phyloP scores from a whole-genome alignment of 2,888 invertebrate species.

The Oithona nana region DNA sequence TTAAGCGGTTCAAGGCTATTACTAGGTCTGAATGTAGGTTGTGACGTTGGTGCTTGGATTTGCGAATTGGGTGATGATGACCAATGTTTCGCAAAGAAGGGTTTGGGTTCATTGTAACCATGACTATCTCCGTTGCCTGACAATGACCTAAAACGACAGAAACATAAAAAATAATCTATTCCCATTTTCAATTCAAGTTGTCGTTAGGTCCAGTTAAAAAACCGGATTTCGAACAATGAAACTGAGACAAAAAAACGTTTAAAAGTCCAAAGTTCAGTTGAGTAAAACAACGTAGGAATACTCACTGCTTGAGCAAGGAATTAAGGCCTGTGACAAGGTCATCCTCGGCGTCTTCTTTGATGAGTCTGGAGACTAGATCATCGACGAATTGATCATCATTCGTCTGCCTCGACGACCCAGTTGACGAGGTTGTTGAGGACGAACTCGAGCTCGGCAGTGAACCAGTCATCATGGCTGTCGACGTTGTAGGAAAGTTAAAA shows the following conservation, averaged over 20 bases:
- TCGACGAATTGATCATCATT: not conserved
- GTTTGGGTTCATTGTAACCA: not conserved
- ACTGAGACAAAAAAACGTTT: too few relatives aligned
- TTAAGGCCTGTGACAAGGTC: not conserved
- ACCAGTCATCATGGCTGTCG: not conserved
- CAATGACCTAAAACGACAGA: not conserved
- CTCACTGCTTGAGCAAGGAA: not conserved
- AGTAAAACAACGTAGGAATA: not conserved
- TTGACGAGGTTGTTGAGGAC: not conserved
- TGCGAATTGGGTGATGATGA: not conserved
- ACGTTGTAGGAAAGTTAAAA: too few relatives aligned
- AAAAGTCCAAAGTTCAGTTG: not conserved
- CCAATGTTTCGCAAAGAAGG: not conserved
- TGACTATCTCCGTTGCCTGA: not conserved
- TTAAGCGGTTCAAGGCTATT: slow-evolving; percentile 7
- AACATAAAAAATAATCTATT: too few relatives aligned
- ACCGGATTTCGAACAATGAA: too few relatives aligned
- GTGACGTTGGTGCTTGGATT: too few relatives aligned
- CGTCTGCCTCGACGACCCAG: not conserved
- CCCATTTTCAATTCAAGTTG: too few relatives aligned
- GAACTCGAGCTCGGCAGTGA: not conserved
- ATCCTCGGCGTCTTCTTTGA: not conserved
- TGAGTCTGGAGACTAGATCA: not conserved
- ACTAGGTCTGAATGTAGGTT: too few relatives aligned
- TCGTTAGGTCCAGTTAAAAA: too few relatives aligned